A percentile compares a stretch with the other conserved stretches of the same genome.
Conservation (phyloP, 2,888 invertebrate species). For the Calameuta idolon region DNA sequence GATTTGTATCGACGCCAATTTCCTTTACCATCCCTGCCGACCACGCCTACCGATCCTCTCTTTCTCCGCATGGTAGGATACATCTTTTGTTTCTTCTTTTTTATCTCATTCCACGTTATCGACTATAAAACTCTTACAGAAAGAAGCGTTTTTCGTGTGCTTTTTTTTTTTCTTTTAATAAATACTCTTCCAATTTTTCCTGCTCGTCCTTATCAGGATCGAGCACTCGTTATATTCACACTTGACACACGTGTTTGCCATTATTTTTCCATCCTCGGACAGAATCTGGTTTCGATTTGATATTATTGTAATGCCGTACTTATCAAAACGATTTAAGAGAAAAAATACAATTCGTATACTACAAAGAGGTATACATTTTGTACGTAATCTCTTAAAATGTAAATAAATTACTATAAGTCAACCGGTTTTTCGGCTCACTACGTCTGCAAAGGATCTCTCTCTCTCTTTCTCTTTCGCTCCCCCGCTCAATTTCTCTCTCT, state of each 20-base stretch:
- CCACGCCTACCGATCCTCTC: not conserved
- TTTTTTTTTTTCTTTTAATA: not conserved
- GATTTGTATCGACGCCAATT: conserved; percentile 1
- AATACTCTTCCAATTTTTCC: not conserved
- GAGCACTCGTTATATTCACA: not conserved
- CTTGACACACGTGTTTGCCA: not conserved
- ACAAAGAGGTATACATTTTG: not conserved
- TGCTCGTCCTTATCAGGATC: not conserved
- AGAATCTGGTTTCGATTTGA: not conserved
- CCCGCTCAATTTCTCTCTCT: conserved; percentile 31
- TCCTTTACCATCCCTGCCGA: not conserved
- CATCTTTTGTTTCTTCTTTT: not conserved
- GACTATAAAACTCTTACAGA: not conserved
- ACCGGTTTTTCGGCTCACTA: conserved; percentile 40
- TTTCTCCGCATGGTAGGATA: not conserved
- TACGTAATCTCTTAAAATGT: not conserved
- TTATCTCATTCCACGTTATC: not conserved
- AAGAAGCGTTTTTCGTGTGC: not conserved
- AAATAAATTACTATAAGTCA: conserved; percentile 32
- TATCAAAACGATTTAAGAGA: not conserved
- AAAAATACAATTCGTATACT: not conserved
- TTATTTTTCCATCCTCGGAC: not conserved
- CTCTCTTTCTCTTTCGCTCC: conserved; percentile 25
- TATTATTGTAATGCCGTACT: not conserved
- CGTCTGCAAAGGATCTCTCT: conserved; percentile 43